These are phyloP conservation scores for Kryptolebias marmoratus DNA, from an alignment of 2,113 vertebrate species.

Conservation along the genomic window DNA sequence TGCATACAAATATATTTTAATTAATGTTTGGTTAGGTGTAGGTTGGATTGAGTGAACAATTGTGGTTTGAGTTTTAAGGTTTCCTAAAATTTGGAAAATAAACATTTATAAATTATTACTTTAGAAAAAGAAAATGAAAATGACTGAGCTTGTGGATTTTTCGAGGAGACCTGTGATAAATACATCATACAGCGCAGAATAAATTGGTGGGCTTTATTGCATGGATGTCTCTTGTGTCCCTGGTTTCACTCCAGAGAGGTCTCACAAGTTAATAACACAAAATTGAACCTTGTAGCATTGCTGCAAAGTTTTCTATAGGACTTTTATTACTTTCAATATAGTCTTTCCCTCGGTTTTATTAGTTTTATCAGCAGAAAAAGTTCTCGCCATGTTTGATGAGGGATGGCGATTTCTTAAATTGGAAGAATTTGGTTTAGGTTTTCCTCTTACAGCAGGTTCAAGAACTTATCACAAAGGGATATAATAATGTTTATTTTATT, in stretches of 20 bases:
- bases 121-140: no score
- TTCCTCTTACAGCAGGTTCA: conserved; percentile 53
- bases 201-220: conserved; percentile 48
- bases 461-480: conserved; percentile 27
- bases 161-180: conserved; percentile 17
- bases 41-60: no score
- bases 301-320: background rate
- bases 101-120: no score
- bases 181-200: conserved; percentile 44
- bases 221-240: conserved; percentile 30
- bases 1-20: no score
- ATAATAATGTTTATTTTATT: conserved; percentile 30
- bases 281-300: conserved; percentile 1
- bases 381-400: background rate
- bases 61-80: no score
- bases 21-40: no score
- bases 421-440: conserved; percentile 27
- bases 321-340: background rate
- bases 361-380: conserved; percentile 16
- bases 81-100: no score
- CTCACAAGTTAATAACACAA: conserved; percentile 49
- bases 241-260: conserved; percentile 23
- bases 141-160: background rate
- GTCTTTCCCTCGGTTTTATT: conserved; percentile 29
- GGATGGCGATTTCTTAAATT: background rate